These are phyloP conservation scores for Actinernus sp. DNA, from an alignment of 92 coral and sea anemone genomes.

Conservation along the genomic window DNA sequence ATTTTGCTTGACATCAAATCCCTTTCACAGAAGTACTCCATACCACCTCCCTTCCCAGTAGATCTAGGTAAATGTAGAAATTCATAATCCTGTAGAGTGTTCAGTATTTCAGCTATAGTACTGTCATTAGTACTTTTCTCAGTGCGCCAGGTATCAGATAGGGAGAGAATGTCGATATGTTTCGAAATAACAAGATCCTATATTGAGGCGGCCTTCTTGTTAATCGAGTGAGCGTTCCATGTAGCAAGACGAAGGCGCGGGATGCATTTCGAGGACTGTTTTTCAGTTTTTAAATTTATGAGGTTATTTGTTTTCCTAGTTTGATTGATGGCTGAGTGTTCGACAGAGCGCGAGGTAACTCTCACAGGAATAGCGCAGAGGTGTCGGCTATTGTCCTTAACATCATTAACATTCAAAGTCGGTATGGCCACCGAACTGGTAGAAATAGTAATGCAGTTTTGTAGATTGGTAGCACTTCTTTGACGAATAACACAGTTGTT, in stretches of 20 bases:
- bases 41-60: constrained; percentile 21
- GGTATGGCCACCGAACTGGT: too few relatives aligned
- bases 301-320: too few relatives aligned
- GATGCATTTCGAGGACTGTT: background rate
- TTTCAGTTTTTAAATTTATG: too few relatives aligned
- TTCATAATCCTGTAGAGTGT: constrained; percentile 20
- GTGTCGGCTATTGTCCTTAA: too few relatives aligned
- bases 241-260: constrained; percentile 8
- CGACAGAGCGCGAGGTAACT: too few relatives aligned
- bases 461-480: too few relatives aligned
- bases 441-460: too few relatives aligned
- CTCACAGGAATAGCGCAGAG: too few relatives aligned
- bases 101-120: constrained; percentile 16
- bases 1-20: constrained; percentile 8
- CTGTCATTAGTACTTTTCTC: constrained; percentile 2
- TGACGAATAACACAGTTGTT: too few relatives aligned
- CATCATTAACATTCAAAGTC: too few relatives aligned
- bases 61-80: constrained; percentile 32
- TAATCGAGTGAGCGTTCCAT: constrained; percentile 5
- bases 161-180: constrained; percentile 4
- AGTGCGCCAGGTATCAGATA: constrained; percentile 11
- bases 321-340: too few relatives aligned
- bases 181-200: too few relatives aligned
- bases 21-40: constrained; percentile 23
- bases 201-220: background rate